Evolutionary conservation across 2,888 invertebrate genomes (phyloP), one percentile per base, ranked within the genome.

Genomic region (Lingula anatina): DNA sequence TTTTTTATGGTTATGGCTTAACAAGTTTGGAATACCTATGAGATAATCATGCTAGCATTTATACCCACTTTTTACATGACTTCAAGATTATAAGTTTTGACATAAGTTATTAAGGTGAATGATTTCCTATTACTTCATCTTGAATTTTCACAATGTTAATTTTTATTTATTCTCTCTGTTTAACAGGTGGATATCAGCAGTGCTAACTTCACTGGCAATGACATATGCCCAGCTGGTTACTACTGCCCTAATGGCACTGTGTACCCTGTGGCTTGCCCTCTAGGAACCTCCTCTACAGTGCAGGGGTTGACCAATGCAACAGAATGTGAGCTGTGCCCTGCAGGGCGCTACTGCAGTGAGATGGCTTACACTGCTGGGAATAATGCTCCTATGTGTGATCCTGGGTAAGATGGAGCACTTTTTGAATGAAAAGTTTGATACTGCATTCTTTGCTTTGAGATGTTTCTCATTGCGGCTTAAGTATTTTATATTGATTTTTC

Each of bases 221-320:
- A 71, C 54, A 50, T 61, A 3, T 74, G 74, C 52, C 74, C 74
- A 2, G 50, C 63, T 9, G 74, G 74, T 26, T 72, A 70, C 55
- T 74, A 65, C 56, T 74, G 74, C 55, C 57, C 65, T 9, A 67
- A 64, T 40, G 69, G 68, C 23, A 65, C 70, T 5, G 57, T 53
- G 28, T 68, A 69, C 53, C 74, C 74, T 1, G 31, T 49, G 12
- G 65, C 72, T 2, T 73, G 73, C 50, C 74, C 74, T 9, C 50
- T 61, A 1, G 72, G 74, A 18, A 73, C 72, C 5, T 73, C 65
- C 64, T 70, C 71, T 12, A 57, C 56, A 21, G 59, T 59, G 25
- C 51, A 53, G 9, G 62, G 63, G 37, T 66, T 73, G 5, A 63
- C 59, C 12, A 43, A 48, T 23, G 61, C 53, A 20, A 50, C 46